Evolutionary conservation across 2,888 invertebrate species (phyloP).

Genomic region (Microchrysa polita): DNA sequence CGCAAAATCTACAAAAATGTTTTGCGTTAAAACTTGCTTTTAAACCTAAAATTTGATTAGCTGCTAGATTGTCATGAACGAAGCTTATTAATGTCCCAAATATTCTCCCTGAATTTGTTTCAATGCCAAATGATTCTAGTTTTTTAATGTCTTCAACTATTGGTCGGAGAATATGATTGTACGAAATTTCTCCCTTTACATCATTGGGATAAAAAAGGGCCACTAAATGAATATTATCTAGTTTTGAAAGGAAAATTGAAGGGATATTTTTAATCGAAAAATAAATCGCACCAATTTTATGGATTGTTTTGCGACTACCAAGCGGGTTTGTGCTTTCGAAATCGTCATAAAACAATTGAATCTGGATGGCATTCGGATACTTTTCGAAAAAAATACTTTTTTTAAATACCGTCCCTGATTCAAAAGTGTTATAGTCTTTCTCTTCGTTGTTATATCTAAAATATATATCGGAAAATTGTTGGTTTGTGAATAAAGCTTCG

Average conservation of each 20-base stretch:
- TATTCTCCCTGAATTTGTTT: background rate
- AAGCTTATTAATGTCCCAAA: conserved; percentile 41
- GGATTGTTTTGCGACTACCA: conserved; percentile 46
- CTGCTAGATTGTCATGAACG: conserved; percentile 47
- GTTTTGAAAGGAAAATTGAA: conserved; percentile 34
- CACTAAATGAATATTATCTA: conserved; percentile 46
- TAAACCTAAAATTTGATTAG: conserved; percentile 45
- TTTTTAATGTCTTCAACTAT: conserved; percentile 43
- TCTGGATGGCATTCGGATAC: conserved; percentile 37
- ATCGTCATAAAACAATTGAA: conserved; percentile 49
- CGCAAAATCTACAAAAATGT: conserved; percentile 45
- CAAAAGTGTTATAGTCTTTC: conserved; percentile 16
- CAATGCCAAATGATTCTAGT: conserved; percentile 31
- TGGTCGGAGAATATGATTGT: conserved; percentile 37
- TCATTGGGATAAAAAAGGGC: conserved; percentile 46
- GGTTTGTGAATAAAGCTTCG: conserved; percentile 35
- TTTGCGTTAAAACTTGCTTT: conserved; percentile 38
- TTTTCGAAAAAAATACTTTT: conserved; percentile 25
- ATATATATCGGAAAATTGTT: conserved; percentile 17
- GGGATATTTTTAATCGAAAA: conserved; percentile 46
- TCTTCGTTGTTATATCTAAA: background rate
- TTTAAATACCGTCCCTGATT: conserved; percentile 24
- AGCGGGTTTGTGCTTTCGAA: conserved; percentile 48
- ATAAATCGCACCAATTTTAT: conserved; percentile 49
- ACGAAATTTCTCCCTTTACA: conserved; percentile 19